Percentiles rank a stretch among this genome's conserved stretches.
These are phyloP conservation scores for Carapus acus DNA, from an alignment of 2,797 vertebrate genomes.

Conservation along the genomic window DNA sequence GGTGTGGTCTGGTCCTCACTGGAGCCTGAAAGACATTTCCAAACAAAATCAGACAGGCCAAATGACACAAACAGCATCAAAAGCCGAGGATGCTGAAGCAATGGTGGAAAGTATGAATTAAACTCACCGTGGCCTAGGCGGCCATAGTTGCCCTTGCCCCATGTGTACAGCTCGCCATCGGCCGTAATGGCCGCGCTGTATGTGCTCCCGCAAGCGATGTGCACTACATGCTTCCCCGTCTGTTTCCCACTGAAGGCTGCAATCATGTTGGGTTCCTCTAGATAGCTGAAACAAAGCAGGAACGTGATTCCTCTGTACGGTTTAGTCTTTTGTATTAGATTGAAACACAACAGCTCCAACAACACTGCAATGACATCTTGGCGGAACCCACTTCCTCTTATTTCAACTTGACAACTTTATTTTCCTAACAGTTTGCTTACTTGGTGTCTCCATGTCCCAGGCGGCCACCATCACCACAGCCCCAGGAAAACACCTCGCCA, in stretches of 20 bases:
- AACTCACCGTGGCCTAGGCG: conserved; percentile 89
- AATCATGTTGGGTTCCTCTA: conserved; percentile 91
- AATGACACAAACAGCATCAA: not conserved
- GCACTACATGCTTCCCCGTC: conserved; percentile 87
- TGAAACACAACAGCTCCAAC: not conserved
- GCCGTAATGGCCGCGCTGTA: conserved; percentile 94
- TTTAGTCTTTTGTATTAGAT: not conserved
- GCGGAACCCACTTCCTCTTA: too few relatives aligned
- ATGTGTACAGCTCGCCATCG: conserved; percentile 93
- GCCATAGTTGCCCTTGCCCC: conserved; percentile 96
- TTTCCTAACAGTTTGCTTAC: conserved; percentile 66
- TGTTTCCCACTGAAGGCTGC: conserved; percentile 89
- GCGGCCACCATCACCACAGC: conserved; percentile 95
- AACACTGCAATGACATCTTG: too few relatives aligned
- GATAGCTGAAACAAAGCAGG: conserved; percentile 76
- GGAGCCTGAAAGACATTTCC: conserved; percentile 73
- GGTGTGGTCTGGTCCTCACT: conserved; percentile 96
- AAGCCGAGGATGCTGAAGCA: too few relatives aligned
- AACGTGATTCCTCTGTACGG: too few relatives aligned
- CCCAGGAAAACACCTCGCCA: conserved; percentile 98
- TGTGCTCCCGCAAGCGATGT: conserved; percentile 93
- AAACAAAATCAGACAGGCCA: not conserved
- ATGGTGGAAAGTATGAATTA: not conserved
- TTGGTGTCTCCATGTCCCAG: conserved; percentile 95
- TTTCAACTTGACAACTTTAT: too few relatives aligned